Evolutionary conservation across 1,140 invertebrate genomes (phyloP).

Genomic region (Protaetia brevitarsis): DNA sequence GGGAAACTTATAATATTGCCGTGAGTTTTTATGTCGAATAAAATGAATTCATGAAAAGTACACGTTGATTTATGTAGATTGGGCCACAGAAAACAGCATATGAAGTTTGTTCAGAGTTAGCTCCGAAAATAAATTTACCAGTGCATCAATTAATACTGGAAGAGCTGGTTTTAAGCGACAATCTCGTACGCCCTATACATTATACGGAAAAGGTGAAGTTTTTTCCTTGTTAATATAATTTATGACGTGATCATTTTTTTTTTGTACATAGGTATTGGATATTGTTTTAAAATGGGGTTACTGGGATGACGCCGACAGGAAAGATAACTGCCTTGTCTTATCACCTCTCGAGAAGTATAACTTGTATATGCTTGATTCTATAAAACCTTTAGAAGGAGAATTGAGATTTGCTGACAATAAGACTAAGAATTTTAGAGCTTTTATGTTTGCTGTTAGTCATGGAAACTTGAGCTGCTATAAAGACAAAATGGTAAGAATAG

Average conservation of each 20-base stretch:
- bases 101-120: constrained; percentile 68
- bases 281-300: constrained; percentile 73
- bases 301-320: constrained; percentile 78
- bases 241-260: constrained; percentile 15
- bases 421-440: constrained; percentile 71
- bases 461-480: constrained; percentile 77
- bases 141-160: constrained; percentile 67
- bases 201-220: constrained; percentile 63
- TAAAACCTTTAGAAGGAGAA: constrained; percentile 64
- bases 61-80: constrained; percentile 54
- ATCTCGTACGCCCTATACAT: constrained; percentile 72
- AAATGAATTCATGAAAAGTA: neutral
- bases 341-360: constrained; percentile 53
- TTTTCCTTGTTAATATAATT: neutral
- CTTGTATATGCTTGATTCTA: constrained; percentile 49
- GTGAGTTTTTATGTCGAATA: constrained; percentile 49
- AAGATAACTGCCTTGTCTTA: constrained; percentile 76
- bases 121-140: constrained; percentile 59
- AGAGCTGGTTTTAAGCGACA: constrained; percentile 71
- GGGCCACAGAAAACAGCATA: constrained; percentile 73
- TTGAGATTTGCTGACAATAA: constrained; percentile 75
- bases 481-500: constrained; percentile 63
- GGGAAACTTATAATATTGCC: constrained; percentile 60
- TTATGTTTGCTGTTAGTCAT: constrained; percentile 75
- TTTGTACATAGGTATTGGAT: constrained; percentile 62